Evolutionary conservation across 2,797 vertebrate genomes (phyloP), one percentile per base, ranked within the genome.

Genomic region (Chaetodon trifasciatus): DNA sequence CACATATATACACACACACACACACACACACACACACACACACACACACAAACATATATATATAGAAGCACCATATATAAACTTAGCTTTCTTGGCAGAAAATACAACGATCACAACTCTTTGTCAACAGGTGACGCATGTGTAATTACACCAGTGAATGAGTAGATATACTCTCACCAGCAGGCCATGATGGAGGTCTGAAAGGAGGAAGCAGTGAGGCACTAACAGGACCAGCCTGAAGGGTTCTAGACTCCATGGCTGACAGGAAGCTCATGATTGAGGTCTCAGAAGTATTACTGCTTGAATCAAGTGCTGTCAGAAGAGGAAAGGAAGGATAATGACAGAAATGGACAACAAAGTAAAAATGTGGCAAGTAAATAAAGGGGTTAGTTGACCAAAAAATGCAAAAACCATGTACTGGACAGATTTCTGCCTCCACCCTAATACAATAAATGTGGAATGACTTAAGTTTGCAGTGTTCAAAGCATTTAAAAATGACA

Each of bases 261-360:
- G 98, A 96, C 70, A 99, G 96, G 95, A 99, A 99, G 95, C 96
- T 99, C 97, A 98, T 97, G 90, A 98, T 96, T 69, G 98, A 97
- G 85, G 96, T 96, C 93, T 98, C 98, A 90, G 98, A 96, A 96
- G 96, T 97, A 95, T 96, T 97, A 89, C 94, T 95, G 93, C 94
- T 96, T 76, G 96, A 93, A 92, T 99, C 97, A 94, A 99, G 98
- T 73, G 96, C 93, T 94, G 96, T 49, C 61, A 84, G 81, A 83
- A 66, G 7, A 57, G 12, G 8, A 68, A 74, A 46, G 77, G 17
- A 50, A 55, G 50, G 39, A 88, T 35, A 6, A 81, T 40, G 10
- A 74, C 9, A 79, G 69, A 76, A 57, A 76, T 3, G 5, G 28
- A n/a, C 32, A 21, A 69, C 32, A 21, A 69, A 21, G 12, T 55